A percentile compares a stretch with the other conserved stretches of the same genome.
phyloP scores from a whole-genome alignment of 1,140 invertebrate species.

The Oncopeltus fasciatus region DNA sequence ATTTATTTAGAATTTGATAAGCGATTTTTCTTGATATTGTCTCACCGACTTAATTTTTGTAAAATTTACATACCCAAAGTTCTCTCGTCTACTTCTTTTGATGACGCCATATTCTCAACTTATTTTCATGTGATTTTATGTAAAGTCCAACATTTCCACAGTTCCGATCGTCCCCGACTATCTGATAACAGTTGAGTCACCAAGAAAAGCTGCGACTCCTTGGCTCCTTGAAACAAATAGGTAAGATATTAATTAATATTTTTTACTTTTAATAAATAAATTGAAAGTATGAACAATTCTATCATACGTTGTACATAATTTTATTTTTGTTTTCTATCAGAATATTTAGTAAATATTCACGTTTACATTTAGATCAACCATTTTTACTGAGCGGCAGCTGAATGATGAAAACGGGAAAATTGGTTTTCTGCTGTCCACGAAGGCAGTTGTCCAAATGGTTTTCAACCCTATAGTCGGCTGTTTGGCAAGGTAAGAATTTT shows the following conservation, averaged over 20 bases:
- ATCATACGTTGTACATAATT: too few relatives aligned
- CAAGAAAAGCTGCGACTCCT: background rate
- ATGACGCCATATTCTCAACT: background rate
- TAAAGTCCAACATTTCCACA: conserved; percentile 32
- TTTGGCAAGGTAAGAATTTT: conserved; percentile 39
- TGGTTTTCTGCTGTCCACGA: conserved; percentile 68
- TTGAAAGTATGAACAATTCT: too few relatives aligned
- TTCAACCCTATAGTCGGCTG: conserved; percentile 69
- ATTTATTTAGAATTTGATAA: background rate
- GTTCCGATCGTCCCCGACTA: conserved; percentile 78
- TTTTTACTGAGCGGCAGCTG: conserved; percentile 16
- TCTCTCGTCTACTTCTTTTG: too few relatives aligned
- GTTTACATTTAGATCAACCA: background rate
- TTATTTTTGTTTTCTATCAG: too few relatives aligned
- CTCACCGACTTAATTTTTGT: background rate
- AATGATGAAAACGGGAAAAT: conserved; percentile 43
- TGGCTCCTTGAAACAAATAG: conserved; percentile 1
- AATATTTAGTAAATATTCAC: too few relatives aligned
- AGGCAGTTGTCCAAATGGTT: conserved; percentile 72
- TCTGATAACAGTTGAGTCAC: conserved; percentile 40
- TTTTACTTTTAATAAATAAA: too few relatives aligned
- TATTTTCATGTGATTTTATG: background rate
- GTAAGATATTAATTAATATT: background rate
- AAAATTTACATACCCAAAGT: too few relatives aligned
- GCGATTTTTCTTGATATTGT: background rate